Evolutionary conservation across 2,113 vertebrate species (phyloP).

Genomic region (Chrysochloris asiatica): DNA sequence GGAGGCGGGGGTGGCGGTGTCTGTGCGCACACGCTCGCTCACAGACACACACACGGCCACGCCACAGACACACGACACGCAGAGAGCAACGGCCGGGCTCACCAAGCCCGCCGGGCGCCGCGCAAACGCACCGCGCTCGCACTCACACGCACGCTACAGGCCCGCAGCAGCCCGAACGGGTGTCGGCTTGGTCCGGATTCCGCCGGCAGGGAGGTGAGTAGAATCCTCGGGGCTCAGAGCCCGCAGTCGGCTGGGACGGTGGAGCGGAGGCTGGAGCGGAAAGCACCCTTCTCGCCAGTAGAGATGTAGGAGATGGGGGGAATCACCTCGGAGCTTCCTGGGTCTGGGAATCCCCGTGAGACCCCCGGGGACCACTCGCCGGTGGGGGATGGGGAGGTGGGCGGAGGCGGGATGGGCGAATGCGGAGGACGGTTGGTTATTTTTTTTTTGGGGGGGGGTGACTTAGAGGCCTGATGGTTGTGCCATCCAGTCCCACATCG

Average conservation of each 20-base stretch:
- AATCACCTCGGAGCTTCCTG: neutral
- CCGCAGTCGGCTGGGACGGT: no score
- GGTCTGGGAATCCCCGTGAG: conserved; percentile 43
- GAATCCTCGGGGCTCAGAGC: conserved; percentile 60
- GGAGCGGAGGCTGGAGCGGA: neutral
- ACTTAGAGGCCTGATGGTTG: conserved; percentile 15
- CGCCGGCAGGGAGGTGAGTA: conserved; percentile 70
- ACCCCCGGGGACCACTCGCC: conserved; percentile 19
- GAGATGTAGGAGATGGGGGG: conserved; percentile 23
- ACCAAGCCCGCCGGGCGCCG: conserved; percentile 54
- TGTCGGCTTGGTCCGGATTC: conserved; percentile 56
- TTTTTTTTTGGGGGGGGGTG: conserved; percentile 53
- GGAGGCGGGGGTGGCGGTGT: conserved; percentile 58
- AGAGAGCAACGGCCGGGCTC: conserved; percentile 65
- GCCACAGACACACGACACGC: conserved; percentile 73
- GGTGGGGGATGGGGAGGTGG: neutral
- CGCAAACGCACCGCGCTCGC: conserved; percentile 49
- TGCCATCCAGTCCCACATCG: neutral
- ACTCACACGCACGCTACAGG: conserved; percentile 55
- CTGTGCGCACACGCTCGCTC: conserved; percentile 23
- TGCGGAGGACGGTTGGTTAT: conserved; percentile 42
- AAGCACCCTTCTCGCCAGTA: conserved; percentile 10
- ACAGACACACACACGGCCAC: conserved; percentile 66
- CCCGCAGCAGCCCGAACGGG: conserved; percentile 54
- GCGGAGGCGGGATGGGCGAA: conserved; percentile 46